Evolutionary conservation across 2,113 vertebrate species (phyloP).

Genomic region (Micromys minutus): DNA sequence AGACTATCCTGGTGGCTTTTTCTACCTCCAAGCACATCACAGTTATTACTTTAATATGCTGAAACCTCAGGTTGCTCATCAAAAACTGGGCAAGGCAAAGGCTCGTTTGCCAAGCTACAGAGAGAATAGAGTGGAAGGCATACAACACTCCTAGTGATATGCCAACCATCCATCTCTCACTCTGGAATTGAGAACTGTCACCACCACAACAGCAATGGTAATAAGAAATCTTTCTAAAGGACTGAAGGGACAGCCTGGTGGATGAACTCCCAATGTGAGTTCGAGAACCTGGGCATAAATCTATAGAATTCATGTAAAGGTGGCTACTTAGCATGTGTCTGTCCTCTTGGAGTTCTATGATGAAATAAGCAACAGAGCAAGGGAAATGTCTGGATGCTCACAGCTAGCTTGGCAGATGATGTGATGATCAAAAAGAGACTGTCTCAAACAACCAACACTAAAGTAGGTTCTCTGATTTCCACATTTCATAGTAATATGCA

Average conservation of each 20-base stretch:
- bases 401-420: background rate
- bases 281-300: no score
- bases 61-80: background rate
- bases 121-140: background rate
- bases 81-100: background rate
- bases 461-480: background rate
- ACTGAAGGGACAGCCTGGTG: no score
- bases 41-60: background rate
- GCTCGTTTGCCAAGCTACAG: background rate
- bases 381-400: background rate
- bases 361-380: no score
- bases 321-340: background rate
- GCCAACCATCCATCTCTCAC: no score
- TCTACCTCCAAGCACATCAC: background rate
- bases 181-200: background rate
- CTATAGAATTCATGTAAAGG: background rate
- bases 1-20: background rate
- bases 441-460: background rate
- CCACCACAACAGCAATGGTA: no score
- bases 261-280: background rate
- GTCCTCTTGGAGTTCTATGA: background rate
- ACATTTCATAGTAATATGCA: background rate
- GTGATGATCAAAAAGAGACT: background rate
- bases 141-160: background rate
- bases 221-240: background rate